Conservation (phyloP, 2,888 invertebrate genomes). For the Cosmopolites sordidus region DNA sequence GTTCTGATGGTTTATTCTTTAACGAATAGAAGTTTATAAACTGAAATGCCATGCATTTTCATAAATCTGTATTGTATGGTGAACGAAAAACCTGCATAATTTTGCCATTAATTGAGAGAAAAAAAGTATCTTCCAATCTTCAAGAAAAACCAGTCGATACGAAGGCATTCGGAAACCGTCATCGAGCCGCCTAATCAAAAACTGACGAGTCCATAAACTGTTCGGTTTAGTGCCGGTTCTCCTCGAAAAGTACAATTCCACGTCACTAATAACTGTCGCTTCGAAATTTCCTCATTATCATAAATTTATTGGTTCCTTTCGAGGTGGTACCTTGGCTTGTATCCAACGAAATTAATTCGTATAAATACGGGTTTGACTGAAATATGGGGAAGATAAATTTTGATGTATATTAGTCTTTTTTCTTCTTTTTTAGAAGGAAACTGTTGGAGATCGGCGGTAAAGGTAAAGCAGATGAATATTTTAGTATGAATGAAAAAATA, state of each 20-base stretch:
- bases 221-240: constrained; percentile 21
- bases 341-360: constrained; percentile 2
- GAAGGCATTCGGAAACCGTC: constrained; percentile 22
- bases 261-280: constrained; percentile 23
- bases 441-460: no score
- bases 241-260: constrained; percentile 22
- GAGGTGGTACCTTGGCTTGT: background rate
- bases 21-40: no score
- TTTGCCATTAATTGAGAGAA: background rate
- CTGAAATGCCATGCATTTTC: no score
- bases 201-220: constrained; percentile 24
- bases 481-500: no score
- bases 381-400: constrained; percentile 1
- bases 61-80: no score
- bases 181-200: constrained; percentile 21
- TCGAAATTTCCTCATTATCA: constrained; percentile 24
- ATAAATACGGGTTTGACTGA: constrained; percentile 1
- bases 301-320: constrained; percentile 16
- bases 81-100: no score
- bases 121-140: background rate
- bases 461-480: no score
- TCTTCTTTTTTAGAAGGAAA: background rate
- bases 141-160: background rate
- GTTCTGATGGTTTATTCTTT: no score
- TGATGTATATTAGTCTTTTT: background rate